Evolutionary conservation across 2,888 invertebrate species (phyloP).

Genomic region (Thymelicus lineola): DNA sequence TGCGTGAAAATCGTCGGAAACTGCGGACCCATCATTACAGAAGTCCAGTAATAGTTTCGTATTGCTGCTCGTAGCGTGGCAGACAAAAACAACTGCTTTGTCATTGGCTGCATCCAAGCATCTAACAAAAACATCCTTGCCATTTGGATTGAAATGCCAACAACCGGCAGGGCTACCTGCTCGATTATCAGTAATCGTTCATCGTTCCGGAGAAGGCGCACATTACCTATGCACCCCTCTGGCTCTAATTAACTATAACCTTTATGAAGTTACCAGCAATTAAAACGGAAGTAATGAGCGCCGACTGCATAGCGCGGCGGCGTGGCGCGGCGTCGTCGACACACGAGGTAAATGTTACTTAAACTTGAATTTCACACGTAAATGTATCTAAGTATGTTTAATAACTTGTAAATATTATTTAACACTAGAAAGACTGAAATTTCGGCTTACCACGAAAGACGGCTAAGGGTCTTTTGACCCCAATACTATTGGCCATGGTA

Average conservation of each 20-base stretch:
- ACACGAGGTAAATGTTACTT: neutral
- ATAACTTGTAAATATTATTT: no score
- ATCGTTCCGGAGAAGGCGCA: slow-evolving; percentile 45
- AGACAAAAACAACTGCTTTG: slow-evolving; percentile 38
- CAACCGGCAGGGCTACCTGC: slow-evolving; percentile 41
- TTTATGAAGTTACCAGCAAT: slow-evolving; percentile 44
- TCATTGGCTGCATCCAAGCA: slow-evolving; percentile 34
- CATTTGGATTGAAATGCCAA: slow-evolving; percentile 46
- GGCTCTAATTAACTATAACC: slow-evolving; percentile 46
- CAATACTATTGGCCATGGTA: no score
- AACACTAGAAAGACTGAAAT: no score
- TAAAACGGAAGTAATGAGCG: slow-evolving; percentile 38
- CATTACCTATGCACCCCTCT: slow-evolving; percentile 50
- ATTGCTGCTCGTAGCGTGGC: slow-evolving; percentile 18
- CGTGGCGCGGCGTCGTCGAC: neutral
- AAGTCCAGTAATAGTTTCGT: slow-evolving; percentile 21
- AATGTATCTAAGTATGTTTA: no score
- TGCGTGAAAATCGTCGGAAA: slow-evolving; percentile 8
- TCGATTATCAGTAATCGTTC: slow-evolving; percentile 42
- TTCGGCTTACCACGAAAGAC: no score
- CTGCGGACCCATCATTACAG: neutral
- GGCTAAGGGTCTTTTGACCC: no score
- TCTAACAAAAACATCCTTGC: slow-evolving; percentile 43
- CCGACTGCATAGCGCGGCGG: neutral
- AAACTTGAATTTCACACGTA: no score